Evolutionary conservation across 2,797 vertebrate species (phyloP).

Genomic region (Brachymystax lenok): DNA sequence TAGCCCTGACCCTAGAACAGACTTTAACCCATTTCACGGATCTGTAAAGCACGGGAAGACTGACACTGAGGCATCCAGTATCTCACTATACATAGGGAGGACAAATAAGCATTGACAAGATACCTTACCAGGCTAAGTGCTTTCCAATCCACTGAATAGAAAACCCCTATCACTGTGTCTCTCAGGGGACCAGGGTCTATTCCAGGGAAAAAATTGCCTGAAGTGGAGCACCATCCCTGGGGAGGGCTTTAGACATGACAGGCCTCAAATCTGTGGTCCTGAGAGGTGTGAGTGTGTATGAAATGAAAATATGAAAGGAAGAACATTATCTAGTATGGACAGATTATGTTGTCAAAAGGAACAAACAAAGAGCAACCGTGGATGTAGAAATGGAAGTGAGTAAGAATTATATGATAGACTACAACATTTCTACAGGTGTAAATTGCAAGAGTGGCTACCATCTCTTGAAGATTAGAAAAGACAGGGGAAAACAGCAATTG

Average conservation of each 20-base stretch:
- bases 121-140: slow-evolving; percentile 44
- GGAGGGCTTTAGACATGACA: slow-evolving; percentile 22
- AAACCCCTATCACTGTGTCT: slow-evolving; percentile 31
- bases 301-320: not conserved
- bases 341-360: not conserved
- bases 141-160: slow-evolving; percentile 46
- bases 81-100: slow-evolving; percentile 8
- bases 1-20: slow-evolving; percentile 19
- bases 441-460: no score
- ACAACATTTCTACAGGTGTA: not conserved
- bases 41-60: slow-evolving; percentile 21
- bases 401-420: not conserved
- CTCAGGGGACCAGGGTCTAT: slow-evolving; percentile 27
- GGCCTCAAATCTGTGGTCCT: slow-evolving; percentile 14
- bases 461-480: no score
- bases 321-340: not conserved
- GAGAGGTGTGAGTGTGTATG: not conserved
- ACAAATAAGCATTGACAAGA: not conserved
- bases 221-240: slow-evolving; percentile 20
- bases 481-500: no score
- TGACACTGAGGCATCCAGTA: slow-evolving; percentile 31
- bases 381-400: not conserved
- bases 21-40: slow-evolving; percentile 32
- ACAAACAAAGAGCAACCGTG: not conserved
- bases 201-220: slow-evolving; percentile 32